Evolutionary conservation across 2,888 invertebrate species (phyloP).

Genomic region (Rotaria magnacalcarata): DNA sequence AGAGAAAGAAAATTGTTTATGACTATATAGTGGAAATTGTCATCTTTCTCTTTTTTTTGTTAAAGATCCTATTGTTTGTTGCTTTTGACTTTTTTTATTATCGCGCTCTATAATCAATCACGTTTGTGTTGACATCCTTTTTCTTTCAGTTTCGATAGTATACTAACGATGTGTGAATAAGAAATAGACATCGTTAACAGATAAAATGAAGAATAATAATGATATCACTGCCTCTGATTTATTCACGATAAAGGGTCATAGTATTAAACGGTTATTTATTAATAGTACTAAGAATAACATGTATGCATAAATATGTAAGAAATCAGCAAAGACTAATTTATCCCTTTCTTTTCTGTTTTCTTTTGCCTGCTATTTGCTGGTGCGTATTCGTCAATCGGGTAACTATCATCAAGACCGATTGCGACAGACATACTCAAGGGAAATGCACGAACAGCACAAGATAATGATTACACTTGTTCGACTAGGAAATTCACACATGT

Average conservation of each 20-base stretch:
- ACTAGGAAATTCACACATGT: not conserved
- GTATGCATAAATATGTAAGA: not conserved
- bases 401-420: not conserved
- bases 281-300: not conserved
- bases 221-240: not conserved
- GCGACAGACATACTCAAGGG: not conserved
- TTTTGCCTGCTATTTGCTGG: not conserved
- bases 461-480: constrained; percentile 8
- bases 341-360: not conserved
- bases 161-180: not conserved
- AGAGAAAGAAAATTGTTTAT: not conserved
- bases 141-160: not conserved
- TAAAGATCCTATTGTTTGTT: not conserved
- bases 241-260: not conserved
- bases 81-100: not conserved
- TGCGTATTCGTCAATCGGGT: not conserved
- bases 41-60: not conserved
- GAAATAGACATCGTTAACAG: not conserved
- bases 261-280: not conserved
- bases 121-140: not conserved
- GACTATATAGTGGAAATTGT: not conserved
- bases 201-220: not conserved
- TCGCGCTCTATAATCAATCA: not conserved
- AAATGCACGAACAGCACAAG: not conserved
- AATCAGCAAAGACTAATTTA: not conserved